Evolutionary conservation across 2,888 invertebrate genomes (phyloP), one percentile per base, ranked within the genome.

Genomic region (Drosophila atroscutellata): DNA sequence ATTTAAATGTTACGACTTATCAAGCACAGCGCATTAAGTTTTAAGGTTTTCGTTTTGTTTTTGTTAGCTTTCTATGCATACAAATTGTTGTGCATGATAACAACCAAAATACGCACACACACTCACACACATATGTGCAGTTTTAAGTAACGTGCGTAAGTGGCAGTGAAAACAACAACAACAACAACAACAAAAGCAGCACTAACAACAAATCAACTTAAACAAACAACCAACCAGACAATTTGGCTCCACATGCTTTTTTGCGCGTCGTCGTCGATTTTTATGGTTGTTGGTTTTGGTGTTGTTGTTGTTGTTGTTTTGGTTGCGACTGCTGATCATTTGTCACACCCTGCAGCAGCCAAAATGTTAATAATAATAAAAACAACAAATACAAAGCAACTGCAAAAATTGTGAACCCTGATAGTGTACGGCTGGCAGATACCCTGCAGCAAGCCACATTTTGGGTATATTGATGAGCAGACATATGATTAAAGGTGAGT

Each of bases 211-310:
- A 89, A 81, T 84, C 87, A 79, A 77, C 66, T 87, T 79, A 70
- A 87, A 67, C 72, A 89, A 89, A 89, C 80, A 87, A 74, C 85
- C 72, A 84, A 87, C 90, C 86, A 87, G 86, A 87, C 86, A 87
- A 78, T 87, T 87, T 78, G 86, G 86, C 86, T 87, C 86, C 86
- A 85, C 81, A 85, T 8, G 6, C 24, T 34, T 36, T 54, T 86
- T 83, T 80, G 85, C 85, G 64, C 77, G 77, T 82, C 72, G 80
- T 60, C 62, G 80, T 61, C 42, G 70, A 49, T 62, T 3, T 56
- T 70, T 70, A 69, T 42, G 65, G 72, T 56, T 65, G 59, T 39
- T 65, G 65, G 56, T 67, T 54, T 45, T 65, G 67, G 56, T 67
- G 56, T 39, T 65, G 42, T 56, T 58, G 47, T 56, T 55, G 70